Base-by-base conservation (phyloP, 2,888 invertebrate species). In the Stenolophus ochropezus region DNA sequence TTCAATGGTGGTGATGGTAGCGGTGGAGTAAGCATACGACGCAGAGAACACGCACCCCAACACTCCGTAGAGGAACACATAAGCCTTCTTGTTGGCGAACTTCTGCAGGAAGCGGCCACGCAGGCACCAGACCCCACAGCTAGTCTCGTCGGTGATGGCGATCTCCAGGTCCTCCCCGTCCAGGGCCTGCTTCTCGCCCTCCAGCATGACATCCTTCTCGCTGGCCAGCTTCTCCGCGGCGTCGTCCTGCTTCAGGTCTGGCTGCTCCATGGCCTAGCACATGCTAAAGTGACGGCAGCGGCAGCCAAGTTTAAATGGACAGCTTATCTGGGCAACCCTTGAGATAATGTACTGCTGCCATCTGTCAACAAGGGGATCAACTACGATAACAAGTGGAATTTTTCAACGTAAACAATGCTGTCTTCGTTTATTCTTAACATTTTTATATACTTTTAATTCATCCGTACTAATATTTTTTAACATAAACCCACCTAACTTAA, bases 1-100 rank as follows among this genome's bases (percentile, higher is more conserved):
- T 87, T 94, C 94, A 83, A 94, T 90, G 1, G 94, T 94, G 74
- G 94, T 94, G 82, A 94, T 93, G 25, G 93, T 94, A n/a, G 94
- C 94, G 85, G 93, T 93, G 85, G 94, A 94, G 86, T 94, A 94
- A 2, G 94, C 92, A 85, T 92, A 94, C 82, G 93, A 92, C 85
- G 94, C 94, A 18, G 93, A 92, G 86, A 93, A 93, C 81, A 94
- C 91, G 85, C 93, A 93, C 1, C 94, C 94, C 4, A 94, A 90
- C 49, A 94, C 88, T 42, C 94, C 94, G 84, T 94, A 94, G 0
- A 94, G 89, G 83, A 93, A 88, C 2, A 94, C 91, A 85, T 92
- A 92, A 8, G 90, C 91, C 85, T 91, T 91, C 85, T 91, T 92
- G 84, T 92, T 91, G 16, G 92, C 93, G 85, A 91, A 92, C 88